phyloP scores from a whole-genome alignment of 2,113 vertebrate species.

The Amblyornis subalaris region DNA sequence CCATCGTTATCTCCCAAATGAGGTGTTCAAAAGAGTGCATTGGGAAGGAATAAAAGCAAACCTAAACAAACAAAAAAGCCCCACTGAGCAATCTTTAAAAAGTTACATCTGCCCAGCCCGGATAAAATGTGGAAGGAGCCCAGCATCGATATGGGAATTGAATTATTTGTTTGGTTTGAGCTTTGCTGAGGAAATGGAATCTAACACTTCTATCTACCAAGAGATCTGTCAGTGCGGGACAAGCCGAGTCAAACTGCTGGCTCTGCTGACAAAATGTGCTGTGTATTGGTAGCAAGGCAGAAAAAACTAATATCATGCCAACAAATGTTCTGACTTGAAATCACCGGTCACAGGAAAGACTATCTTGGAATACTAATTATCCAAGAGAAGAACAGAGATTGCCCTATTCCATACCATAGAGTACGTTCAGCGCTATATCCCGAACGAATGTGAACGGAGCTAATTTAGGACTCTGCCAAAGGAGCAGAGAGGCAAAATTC shows the following conservation, averaged over 20 bases:
- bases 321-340: slow-evolving; percentile 14
- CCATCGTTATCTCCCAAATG: background rate
- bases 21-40: background rate
- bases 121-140: background rate
- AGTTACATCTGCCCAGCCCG: background rate
- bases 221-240: background rate
- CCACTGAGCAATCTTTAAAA: background rate
- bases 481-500: slow-evolving; percentile 14
- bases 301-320: slow-evolving; percentile 18
- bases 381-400: background rate
- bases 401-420: background rate
- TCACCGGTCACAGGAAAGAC: background rate
- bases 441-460: background rate
- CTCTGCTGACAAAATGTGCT: slow-evolving; percentile 19
- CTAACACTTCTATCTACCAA: background rate
- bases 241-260: background rate
- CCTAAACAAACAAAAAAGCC: background rate
- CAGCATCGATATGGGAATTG: background rate
- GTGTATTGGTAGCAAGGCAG: background rate
- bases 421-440: background rate
- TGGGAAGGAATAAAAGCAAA: background rate
- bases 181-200: slow-evolving; percentile 13
- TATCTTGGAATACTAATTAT: slow-evolving; percentile 31
- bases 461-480: slow-evolving; percentile 39
- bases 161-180: slow-evolving; percentile 6